These are phyloP conservation scores for Mylabris phalerata DNA, from an alignment of 1,140 invertebrate species.

Conservation along the genomic window DNA sequence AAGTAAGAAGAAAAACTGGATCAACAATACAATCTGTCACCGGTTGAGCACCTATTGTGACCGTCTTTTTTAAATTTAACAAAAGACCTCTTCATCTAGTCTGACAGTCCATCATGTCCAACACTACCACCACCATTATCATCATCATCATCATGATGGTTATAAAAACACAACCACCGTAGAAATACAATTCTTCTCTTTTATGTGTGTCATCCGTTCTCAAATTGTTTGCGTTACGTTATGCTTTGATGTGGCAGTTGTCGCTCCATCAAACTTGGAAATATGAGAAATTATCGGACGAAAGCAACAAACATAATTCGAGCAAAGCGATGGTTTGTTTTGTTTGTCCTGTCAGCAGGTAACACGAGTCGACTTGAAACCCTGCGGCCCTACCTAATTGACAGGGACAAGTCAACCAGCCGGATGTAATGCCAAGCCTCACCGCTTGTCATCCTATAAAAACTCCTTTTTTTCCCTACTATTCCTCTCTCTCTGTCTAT, in stretches of 20 bases:
- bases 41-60: too few relatives aligned
- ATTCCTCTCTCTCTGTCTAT: conserved; percentile 4
- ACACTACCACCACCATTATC: too few relatives aligned
- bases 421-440: conserved; percentile 20
- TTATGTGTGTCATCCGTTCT: background rate
- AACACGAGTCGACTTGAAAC: conserved; percentile 37
- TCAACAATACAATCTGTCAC: too few relatives aligned
- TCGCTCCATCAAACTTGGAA: conserved; percentile 15
- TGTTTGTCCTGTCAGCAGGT: conserved; percentile 37
- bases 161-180: too few relatives aligned
- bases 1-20: too few relatives aligned
- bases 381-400: conserved; percentile 33
- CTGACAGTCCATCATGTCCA: too few relatives aligned
- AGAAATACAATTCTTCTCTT: too few relatives aligned
- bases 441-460: conserved; percentile 9
- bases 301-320: conserved; percentile 21
- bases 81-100: too few relatives aligned
- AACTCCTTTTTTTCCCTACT: background rate
- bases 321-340: conserved; percentile 30
- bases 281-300: conserved; percentile 29
- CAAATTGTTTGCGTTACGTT: conserved; percentile 8
- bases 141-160: too few relatives aligned
- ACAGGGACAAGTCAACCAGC: conserved; percentile 36
- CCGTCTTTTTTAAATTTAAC: too few relatives aligned
- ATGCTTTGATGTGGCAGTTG: conserved; percentile 11